Conservation (phyloP, 2,797 vertebrate genomes). For the Sebastolobus altivelis region DNA sequence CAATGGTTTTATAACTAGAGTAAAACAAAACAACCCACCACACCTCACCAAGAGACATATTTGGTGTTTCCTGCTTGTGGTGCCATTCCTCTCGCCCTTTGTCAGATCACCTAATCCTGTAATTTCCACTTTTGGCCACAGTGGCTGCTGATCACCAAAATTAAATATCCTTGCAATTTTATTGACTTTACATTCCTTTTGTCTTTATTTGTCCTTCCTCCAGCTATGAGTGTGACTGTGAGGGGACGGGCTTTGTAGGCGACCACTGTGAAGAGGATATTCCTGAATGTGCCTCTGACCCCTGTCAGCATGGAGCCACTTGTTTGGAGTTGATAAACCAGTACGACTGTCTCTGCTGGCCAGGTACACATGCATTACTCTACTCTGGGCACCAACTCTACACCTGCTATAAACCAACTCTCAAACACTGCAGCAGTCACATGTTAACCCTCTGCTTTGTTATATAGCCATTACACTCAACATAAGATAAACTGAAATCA, state of each 20-base stretch:
- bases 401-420: not conserved
- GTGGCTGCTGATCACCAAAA: not conserved
- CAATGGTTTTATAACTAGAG: accelerated
- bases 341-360: conserved; percentile 92
- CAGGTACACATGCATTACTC: conserved; percentile 82
- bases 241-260: conserved; percentile 89
- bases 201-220: not conserved
- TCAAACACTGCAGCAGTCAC: not conserved
- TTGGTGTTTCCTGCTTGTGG: no score
- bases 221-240: conserved; percentile 92
- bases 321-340: conserved; percentile 89
- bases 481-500: not conserved
- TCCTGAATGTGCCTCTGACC: conserved; percentile 91
- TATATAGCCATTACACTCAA: not conserved
- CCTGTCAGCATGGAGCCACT: conserved; percentile 89
- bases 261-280: conserved; percentile 90
- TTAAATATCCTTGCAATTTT: not conserved
- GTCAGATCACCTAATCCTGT: not conserved
- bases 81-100: accelerated
- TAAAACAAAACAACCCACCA: not conserved
- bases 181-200: not conserved
- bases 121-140: not conserved
- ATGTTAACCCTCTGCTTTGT: not conserved
- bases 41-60: not conserved
- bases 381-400: not conserved